A percentile compares a stretch with the other conserved stretches of the same genome.
Evolutionary conservation across 2,888 invertebrate genomes (phyloP).

Genomic region (Drosophila tanythrix): DNA sequence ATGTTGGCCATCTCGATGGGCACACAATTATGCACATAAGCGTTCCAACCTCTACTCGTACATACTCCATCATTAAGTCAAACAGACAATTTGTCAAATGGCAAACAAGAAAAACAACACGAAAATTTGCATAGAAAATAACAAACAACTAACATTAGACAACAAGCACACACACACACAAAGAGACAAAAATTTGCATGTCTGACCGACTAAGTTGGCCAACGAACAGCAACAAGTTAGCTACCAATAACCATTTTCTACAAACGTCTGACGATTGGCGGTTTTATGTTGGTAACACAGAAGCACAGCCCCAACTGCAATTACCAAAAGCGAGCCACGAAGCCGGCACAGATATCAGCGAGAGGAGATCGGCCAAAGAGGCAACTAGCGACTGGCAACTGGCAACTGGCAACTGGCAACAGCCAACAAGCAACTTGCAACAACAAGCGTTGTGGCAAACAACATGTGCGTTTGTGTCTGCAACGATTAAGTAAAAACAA

Average conservation of each 20-base stretch:
- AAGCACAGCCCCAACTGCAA: constrained; percentile 70
- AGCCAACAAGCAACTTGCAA: constrained; percentile 17
- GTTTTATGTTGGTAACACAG: constrained; percentile 67
- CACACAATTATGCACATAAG: constrained; percentile 62
- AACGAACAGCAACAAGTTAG: constrained; percentile 52
- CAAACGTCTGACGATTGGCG: constrained; percentile 41
- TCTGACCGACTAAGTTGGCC: constrained; percentile 73
- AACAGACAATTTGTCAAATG: constrained; percentile 77
- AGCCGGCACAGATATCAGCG: constrained; percentile 49
- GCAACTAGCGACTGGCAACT: constrained; percentile 2
- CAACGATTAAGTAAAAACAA: constrained; percentile 82
- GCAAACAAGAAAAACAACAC: constrained; percentile 57
- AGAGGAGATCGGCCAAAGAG: constrained; percentile 26
- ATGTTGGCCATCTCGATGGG: constrained; percentile 36
- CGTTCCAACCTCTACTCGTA: constrained; percentile 40
- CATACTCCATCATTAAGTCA: constrained; percentile 70
- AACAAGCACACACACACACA: constrained; percentile 25
- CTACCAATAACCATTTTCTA: constrained; percentile 71
- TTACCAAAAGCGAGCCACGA: constrained; percentile 72
- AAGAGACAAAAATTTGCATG: constrained; percentile 64
- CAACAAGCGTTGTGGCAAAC: constrained; percentile 48
- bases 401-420: neutral
- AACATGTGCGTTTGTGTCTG: constrained; percentile 77
- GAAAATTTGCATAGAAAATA: constrained; percentile 75
- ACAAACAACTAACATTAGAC: constrained; percentile 75